Evolutionary conservation across 2,888 invertebrate genomes (phyloP), one percentile per base, ranked within the genome.

Genomic region (Ectobius pallidus): DNA sequence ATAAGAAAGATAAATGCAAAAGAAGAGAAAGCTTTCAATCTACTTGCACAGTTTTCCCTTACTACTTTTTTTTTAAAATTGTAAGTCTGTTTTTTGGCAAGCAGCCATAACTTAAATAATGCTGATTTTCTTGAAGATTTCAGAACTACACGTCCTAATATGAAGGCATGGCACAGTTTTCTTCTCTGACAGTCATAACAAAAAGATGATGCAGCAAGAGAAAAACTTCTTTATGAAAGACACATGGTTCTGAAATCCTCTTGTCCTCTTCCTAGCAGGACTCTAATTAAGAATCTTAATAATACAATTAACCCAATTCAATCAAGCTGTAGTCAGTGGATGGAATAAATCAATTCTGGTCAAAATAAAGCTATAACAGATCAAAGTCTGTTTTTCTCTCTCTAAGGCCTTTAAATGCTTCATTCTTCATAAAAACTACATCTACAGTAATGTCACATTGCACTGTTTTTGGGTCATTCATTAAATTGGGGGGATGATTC

Each of bases 131-230:
- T 46, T 27, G 58, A 58, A 46, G 30, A 65, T 46, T 65, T 65
- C 65, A 65, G 20, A 65, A 27, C 27, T 27, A 65, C 9, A n/a
- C 65, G 46, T 65, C 65, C 27, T 16, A 42, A 11, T 16, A 25
- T 27, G 27, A 46, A 65, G 46, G 46, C 65, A 65, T 65, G 65
- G 65, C 65, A 65, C 65, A 20, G 7, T 65, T 65, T 27, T 44
- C 42, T 58, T 65, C 16, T 44, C 30, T 46, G 42, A n/a, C 46
- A 65, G 25, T 30, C 27, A 46, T 2, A 46, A 44, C n/a, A 46
- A 20, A 65, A 65, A 44, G 18, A 42, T 16, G 46, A 65, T 27
- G 9, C 27, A 27, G 2, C 7, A 65, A 46, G 39, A 34, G 16
- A 39, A 30, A 18, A 27, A 6, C 18, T 30, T 25, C 25, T 30